Evolutionary conservation across 2,888 invertebrate species (phyloP).

Genomic region (Cinara cedri): DNA sequence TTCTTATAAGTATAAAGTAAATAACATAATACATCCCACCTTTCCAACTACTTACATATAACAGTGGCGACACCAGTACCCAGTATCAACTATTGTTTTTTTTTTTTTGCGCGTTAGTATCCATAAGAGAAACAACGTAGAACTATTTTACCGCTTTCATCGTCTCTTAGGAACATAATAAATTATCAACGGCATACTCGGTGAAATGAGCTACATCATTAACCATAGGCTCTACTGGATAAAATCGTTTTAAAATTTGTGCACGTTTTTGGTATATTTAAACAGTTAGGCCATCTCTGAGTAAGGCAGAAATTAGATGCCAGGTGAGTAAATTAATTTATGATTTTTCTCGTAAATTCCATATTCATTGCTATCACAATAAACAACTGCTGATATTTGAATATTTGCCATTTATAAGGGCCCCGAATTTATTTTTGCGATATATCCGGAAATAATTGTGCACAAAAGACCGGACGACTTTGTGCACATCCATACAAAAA

Average conservation of each 20-base stretch:
- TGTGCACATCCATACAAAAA: background rate
- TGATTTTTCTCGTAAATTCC: background rate
- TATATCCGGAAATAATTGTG: too few species aligned
- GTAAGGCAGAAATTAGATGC: background rate
- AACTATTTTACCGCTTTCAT: constrained; percentile 1
- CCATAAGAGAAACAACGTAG: background rate
- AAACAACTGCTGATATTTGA: too few species aligned
- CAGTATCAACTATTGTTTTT: too few species aligned
- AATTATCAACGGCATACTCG: background rate
- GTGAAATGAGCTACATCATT: background rate
- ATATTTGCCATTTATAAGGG: too few species aligned
- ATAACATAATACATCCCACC: too few species aligned
- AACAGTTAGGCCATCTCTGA: constrained; percentile 1
- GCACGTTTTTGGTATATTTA: background rate
- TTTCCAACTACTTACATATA: too few species aligned
- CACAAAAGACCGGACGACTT: too few species aligned
- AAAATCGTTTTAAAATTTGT: background rate
- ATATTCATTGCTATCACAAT: constrained; percentile 14
- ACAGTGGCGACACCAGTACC: too few species aligned
- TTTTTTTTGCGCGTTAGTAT: too few species aligned
- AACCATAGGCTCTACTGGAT: background rate
- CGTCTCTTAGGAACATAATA: background rate
- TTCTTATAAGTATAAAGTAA: too few species aligned
- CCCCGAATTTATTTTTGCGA: too few species aligned
- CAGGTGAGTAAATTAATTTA: background rate